Conservation (phyloP, 2,888 invertebrate species). For the Lithosia quadra region DNA sequence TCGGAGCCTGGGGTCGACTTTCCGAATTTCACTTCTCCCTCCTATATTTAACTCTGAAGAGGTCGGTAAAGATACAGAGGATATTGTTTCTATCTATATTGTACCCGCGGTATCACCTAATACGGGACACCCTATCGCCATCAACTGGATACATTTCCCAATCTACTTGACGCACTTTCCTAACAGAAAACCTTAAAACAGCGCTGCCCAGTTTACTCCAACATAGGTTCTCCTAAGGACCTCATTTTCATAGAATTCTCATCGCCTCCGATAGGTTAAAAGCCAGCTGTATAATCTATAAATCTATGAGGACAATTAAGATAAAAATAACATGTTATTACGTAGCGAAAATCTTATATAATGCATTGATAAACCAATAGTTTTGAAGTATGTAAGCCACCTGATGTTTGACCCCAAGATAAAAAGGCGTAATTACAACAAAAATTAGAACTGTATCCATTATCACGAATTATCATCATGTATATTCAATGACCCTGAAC, state of each 20-base stretch:
- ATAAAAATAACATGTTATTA: background rate
- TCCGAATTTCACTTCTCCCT: no score
- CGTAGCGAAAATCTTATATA: slow-evolving; percentile 2
- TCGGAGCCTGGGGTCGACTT: no score
- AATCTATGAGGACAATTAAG: background rate
- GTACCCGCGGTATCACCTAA: no score
- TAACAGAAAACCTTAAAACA: no score
- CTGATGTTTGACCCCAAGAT: slow-evolving; percentile 1
- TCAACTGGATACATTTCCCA: no score
- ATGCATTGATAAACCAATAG: background rate
- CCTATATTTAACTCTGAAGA: no score
- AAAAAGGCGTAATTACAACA: background rate
- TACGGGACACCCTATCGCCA: background rate
- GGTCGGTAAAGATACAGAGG: no score
- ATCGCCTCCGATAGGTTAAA: background rate
- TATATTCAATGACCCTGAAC: slow-evolving; percentile 10
- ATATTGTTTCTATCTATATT: no score
- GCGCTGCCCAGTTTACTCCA: no score
- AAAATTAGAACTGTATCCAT: background rate
- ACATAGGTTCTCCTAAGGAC: no score
- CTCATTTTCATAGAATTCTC: no score
- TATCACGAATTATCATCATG: background rate
- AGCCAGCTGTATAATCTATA: background rate
- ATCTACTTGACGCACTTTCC: no score
- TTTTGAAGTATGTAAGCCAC: background rate